Base-by-base conservation (phyloP, 2,113 vertebrate species). In the Elephas maximus region DNA sequence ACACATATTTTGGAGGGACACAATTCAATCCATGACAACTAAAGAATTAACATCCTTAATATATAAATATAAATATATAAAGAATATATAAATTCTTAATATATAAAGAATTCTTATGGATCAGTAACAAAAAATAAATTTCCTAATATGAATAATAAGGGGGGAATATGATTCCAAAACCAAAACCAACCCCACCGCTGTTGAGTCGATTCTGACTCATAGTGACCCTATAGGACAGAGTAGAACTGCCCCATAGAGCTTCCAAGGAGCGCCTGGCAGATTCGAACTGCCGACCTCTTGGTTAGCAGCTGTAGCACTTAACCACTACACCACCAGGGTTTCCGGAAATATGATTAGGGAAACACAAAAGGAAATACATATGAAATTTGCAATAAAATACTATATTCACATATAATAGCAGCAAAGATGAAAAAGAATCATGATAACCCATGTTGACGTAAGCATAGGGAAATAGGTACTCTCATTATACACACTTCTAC, bases 1-100 rank as follows among this genome's bases (percentile, higher is more conserved):
- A 57, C 53, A 57, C 53, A 57, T 14, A 57, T 17, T 17, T 57
- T 57, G 1, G 53, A 12, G 15, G 53, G 53, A 57, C 53, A 57
- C 53, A 12, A 57, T 57, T 57, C 53, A 57, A 57, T 17, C 53
- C 53, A 57, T 57, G 53, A 57, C 11, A 12, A 57, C 15, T 86
- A 30, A 92, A 89, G 28, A 81, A 83, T 23, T 83, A 69, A 28
- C 12, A 71, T 63, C 11, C 9, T 69, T 78, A 85, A 94, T 51
- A 90, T 92, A 45, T 53, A 88, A 94, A 92, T 92, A 45, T 53
- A 88, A 94, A 92, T 37, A 37, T 37, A 37, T 37, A 37, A 37
- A 37, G 37, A 37, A 37, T 37, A 37, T 37, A 37, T 37, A 37
- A 37, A 71, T 63, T 8, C 9, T 69, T 78, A 85, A 94, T 51